Base-by-base conservation (phyloP, 2,797 vertebrate genomes). In the Chloroceryle inda region DNA sequence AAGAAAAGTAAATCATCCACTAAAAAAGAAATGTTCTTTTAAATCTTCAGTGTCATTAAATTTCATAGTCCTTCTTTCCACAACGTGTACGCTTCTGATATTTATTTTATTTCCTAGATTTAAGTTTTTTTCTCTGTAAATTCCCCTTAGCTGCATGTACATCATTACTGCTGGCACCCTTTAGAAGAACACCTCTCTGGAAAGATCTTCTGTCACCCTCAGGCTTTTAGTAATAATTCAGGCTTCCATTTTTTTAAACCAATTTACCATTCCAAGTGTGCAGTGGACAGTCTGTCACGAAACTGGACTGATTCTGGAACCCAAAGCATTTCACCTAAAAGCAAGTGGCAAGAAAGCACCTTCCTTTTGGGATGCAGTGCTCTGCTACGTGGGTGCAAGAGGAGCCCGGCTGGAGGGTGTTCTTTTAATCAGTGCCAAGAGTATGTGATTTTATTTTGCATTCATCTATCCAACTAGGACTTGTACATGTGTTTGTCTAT, bases 1-100 rank as follows among this genome's bases (percentile, higher is more conserved):
- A 63, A 76, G 73, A 62, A 68, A 85, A 94, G 69, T 95, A 79
- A 83, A 94, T 90, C 3, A 73, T 88, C 75, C 73, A 76, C 62
- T 35, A 49, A 72, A 83, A 92, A 87, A 69, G 11, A 63, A 79
- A 74, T 67, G 47, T 85, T 88, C 67, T 76, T 86, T 91, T 45
- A 76, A 86, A 67, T 88, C 63, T 38, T 94, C 10, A 8, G 13
- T 81, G 31, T 78, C 7, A 21, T 82, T 91, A 56, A 29, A 58
- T 75, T 78, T 83, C 26, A 47, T 94, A 68, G 76, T 38, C 35
- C 5, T 86, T 69, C 81, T 75, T 79, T 87, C 40, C 15, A 10
- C 71, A 53, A 5, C 0, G 0, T 35, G 13, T 87, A 14, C 89
- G 64, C 58, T 66, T 23, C 23, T 69, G 85, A 73, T 71, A 52